Percentiles rank a stretch among this genome's conserved stretches.
phyloP scores from a whole-genome alignment of 2,797 vertebrate genomes.

The Enteromius mattozi region DNA sequence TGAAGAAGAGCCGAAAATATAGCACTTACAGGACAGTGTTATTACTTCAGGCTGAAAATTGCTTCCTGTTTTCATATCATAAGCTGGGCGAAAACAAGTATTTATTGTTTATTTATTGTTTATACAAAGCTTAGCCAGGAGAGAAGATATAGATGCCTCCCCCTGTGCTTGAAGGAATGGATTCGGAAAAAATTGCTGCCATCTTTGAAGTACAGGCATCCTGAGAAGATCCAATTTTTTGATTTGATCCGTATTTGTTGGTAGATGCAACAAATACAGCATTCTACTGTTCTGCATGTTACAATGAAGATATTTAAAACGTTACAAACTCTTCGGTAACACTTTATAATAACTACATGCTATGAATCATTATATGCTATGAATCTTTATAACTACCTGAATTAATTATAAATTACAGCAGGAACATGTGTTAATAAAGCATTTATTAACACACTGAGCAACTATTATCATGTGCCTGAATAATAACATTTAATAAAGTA shows the following conservation, averaged over 20 bases:
- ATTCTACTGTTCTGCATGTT: not conserved
- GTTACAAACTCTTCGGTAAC: not conserved
- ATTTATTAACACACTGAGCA: too few relatives aligned
- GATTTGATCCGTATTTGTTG: not conserved
- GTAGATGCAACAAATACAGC: not conserved
- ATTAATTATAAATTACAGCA: too few relatives aligned
- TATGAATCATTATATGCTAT: too few relatives aligned
- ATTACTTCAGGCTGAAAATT: constrained; percentile 2
- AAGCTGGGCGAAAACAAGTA: not conserved
- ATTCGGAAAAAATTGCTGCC: not conserved
- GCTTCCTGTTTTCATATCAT: not conserved
- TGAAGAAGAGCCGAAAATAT: not conserved
- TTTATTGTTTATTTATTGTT: constrained; percentile 4
- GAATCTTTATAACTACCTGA: too few relatives aligned
- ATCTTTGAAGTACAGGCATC: not conserved
- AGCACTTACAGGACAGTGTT: not conserved
- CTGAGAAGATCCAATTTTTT: not conserved
- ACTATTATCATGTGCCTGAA: too few relatives aligned
- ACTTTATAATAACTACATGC: too few relatives aligned
- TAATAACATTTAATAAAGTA: too few relatives aligned
- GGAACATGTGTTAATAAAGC: too few relatives aligned
- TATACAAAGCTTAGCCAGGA: not conserved
- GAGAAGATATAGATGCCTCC: not conserved
- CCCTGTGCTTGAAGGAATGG: not conserved
- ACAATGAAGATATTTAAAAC: not conserved